Evolutionary conservation across 1,140 invertebrate genomes (phyloP), one percentile per base, ranked within the genome.

Genomic region (Dendroctonus ponderosae): DNA sequence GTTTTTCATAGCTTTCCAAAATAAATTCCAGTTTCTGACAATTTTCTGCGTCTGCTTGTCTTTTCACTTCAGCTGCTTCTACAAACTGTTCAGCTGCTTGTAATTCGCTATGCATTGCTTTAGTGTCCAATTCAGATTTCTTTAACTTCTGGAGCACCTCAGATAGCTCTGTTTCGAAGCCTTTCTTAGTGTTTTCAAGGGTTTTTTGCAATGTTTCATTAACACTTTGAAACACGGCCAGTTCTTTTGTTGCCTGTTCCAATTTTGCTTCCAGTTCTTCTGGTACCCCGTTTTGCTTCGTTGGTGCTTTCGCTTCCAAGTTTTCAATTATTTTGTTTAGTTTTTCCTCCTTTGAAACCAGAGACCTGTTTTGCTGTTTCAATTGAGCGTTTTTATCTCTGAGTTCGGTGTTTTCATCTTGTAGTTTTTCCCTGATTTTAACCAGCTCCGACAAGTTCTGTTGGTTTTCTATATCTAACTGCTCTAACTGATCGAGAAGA

Each of bases 401-500:
- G 12, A 87, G 71, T 39, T 79, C 77, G 58, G 83, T 79, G 48
- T 85, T 82, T 70, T 87, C 84, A 14, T 78, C 71, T 72, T 82
- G 82, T 1, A 88, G 73, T 9, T 80, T 73, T 70, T 84, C 83
- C 57, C 72, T 75, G 54, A 78, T 72, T 14, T 49, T 66, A 7
- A 79, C 67, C 15, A 78, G 54, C 66, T 77, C 72, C 26, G 72
- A 70, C 5, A 72, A 73, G 42, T 75, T 78, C 52, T 71, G 65
- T 62, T 78, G 76, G 57, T 75, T 72, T 61, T 79, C 76, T 11
- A 49, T 12, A 67, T 79, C 78, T 2, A 79, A 62, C 61, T 78
- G 74, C 12, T 78, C 76, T 39, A 79, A 57, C 67, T 70, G 75
- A 12, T 49, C 54, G 0, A 70, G 44, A 0, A 78, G 66, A n/a